Evolutionary conservation across 2,888 invertebrate species (phyloP), one percentile per base, ranked within the genome.

Genomic region (Tetheella fluctuosa): DNA sequence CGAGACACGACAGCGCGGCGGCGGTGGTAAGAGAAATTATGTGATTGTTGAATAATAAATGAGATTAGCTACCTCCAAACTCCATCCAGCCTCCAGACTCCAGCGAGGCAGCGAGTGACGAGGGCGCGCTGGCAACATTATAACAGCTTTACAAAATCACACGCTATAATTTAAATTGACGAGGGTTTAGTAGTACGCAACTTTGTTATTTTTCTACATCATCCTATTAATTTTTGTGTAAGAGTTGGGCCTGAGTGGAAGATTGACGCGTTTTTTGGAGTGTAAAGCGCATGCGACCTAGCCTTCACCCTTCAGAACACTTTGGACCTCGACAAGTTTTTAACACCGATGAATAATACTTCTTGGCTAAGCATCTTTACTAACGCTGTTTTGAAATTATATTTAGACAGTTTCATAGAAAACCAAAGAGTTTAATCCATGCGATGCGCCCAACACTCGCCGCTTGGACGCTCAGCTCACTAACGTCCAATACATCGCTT

Each of bases 41-140:
- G 42, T 65, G 60, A 64, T 70, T 64, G 58, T 65, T 64, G 69
- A 69, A 69, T 68, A 70, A 71, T 71, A 52, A 65, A 63, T 57
- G 60, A 60, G 52, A 58, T 55, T 65, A 28, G 54, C 54, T 34
- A 39, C 39, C 39, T n/a, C n/a, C n/a, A n/a, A n/a, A n/a, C n/a
- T n/a, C 13, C 34, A 2, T 30, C 7, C 7, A 13, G 13, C 52
- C 52, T 8, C 52, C 52, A 23, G 23, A 5, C 4, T 7, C 13
- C 34, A 2, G 0, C 34, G 13, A 4, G 34, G 34, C 13, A 13
- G 34, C 34, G 34, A 30, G 30, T 7, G 8, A 5, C 30, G 37
- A 37, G 37, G 37, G 37, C 52, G 23, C 25, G 7, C 53, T n/a
- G n/a, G n/a, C 25, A n/a, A 15, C 25, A 23, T 53, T 28, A 28